A percentile compares a stretch with the other conserved stretches of the same genome.
phyloP scores from a whole-genome alignment of 1,140 invertebrate species.

The Neuroterus valhalla region DNA sequence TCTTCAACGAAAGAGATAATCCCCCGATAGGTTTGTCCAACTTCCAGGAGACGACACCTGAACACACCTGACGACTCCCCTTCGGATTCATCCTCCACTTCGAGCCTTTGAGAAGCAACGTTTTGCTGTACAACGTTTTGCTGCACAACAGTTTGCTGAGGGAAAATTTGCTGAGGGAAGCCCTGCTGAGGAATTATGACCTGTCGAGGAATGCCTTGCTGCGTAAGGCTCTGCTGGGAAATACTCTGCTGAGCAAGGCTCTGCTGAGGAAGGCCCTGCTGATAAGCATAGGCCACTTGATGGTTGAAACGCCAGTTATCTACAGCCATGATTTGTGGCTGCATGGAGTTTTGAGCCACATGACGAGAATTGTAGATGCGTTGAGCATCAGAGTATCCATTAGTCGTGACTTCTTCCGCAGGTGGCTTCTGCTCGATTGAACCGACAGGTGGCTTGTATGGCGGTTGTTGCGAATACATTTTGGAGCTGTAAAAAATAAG shows the following conservation, averaged over 20 bases:
- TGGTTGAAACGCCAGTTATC: not conserved
- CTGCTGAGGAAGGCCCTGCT: not conserved
- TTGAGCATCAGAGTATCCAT: not conserved
- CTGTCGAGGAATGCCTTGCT: not conserved
- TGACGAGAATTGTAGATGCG: not conserved
- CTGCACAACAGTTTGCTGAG: not conserved
- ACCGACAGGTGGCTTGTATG: not conserved
- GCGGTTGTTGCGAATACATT: slow-evolving; percentile 14
- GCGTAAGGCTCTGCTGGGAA: not conserved
- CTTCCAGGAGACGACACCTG: slow-evolving; percentile 77
- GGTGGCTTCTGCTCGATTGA: not conserved
- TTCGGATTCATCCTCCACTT: slow-evolving; percentile 10
- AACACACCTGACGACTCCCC: no score
- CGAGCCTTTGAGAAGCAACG: not conserved
- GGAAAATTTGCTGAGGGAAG: not conserved
- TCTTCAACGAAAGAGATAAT: slow-evolving; percentile 85
- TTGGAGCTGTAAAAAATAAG: not conserved
- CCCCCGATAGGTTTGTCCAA: slow-evolving; percentile 79
- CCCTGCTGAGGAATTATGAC: no score
- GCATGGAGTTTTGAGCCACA: not conserved
- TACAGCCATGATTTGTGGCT: not conserved
- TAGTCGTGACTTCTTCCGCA: not conserved
- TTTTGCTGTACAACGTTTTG: no score
- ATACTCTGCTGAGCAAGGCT: not conserved
- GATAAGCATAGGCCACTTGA: not conserved